Base-by-base conservation (phyloP, 2,113 vertebrate genomes). In the Pollimyrus isidori region DNA sequence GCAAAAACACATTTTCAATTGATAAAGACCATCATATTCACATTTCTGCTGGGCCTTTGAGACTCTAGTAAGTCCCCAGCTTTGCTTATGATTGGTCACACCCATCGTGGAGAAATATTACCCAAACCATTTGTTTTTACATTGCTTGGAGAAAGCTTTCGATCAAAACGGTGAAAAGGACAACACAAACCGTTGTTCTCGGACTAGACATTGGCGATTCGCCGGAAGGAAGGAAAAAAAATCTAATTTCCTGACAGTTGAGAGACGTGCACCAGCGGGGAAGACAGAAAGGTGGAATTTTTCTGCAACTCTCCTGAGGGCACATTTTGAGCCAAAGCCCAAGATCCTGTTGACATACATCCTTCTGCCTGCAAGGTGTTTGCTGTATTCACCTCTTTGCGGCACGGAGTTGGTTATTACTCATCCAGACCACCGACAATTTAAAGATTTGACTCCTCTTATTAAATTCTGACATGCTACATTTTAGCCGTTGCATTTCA, bases 171-270 rank as follows among this genome's bases (percentile, higher is more conserved):
- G 35, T 39, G 35, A 80, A 42, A 80, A 80, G 39, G 1, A 80
- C 35, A 80, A 80, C 17, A 7, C 17, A 39, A 76, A 39, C 11
- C 3, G n/a, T 69, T 30, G n/a, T 69, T 13, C 62, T 69, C n/a
- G 1, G 26, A 69, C 62, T 69, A 69, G n/a, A 69, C 11, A 69
- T 30, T 69, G n/a, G 62, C 0, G 10, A 69, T 69, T 69, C 62
- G 10, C 62, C 30, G n/a, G 62, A 69, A 30, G 62, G 62, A 30
- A 69, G 9, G 9, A 1, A 69, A 69, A 91, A 39, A 90, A 39
- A 45, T 87, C 65, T 91, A 89, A 91, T 92, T 92, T 92, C 90
- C 90, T 91, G 86, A 87, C 69, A 48, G 52, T 62, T 65, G 0
- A 87, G 39, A 53, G 52, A 52, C 6, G 42, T 87, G 83, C 42